Base-by-base conservation (phyloP, 2,888 invertebrate genomes). In the Perizoma flavofasciatum region DNA sequence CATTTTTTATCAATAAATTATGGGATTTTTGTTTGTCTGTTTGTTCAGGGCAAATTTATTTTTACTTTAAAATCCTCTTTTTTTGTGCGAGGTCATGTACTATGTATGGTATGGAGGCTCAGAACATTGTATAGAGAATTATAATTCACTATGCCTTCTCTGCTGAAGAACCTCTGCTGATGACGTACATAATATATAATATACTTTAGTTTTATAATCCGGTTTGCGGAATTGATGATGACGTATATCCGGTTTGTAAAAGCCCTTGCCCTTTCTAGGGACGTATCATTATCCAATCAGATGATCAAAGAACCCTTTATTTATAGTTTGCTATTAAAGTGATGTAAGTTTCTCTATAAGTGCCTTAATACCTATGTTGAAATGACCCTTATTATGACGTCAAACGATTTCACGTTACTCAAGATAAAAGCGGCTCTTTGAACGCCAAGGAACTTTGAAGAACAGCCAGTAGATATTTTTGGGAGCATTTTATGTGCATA, bases 241-340 rank as follows among this genome's bases (percentile, higher is more conserved):
- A 22, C 22, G 22, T 22, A 1, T 22, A 22, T 22, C 22, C 22
- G 22, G 22, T 22, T 22, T 22, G 22, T 22, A 22, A 22, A 22
- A 22, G 22, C 37, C 3, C 37, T 37, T 4, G 4, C 5, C 37
- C 37, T 37, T 37, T 37, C 22, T 6, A 37, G 37, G 37, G 37
- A 37, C 37, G 7, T 4, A 56, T 51, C 35, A 53, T 49, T 59
- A 53, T 53, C 53, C 53, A 37, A 53, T 61, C 45, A 35, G 46
- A 56, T 56, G 56, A 61, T 56, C 56, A 61, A 59, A 61, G 62
- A 8, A 10, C 51, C 60, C 33, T 47, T 50, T 61, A 61, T 58
- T 62, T 62, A 58, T 62, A 62, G 57, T 61, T 56, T 49, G 10
- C 53, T 40, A 49, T 49, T 54, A 49, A 54, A 49, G 44, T 32